Conservation (phyloP, 2,797 vertebrate genomes). For the Gobio occitaniae region DNA sequence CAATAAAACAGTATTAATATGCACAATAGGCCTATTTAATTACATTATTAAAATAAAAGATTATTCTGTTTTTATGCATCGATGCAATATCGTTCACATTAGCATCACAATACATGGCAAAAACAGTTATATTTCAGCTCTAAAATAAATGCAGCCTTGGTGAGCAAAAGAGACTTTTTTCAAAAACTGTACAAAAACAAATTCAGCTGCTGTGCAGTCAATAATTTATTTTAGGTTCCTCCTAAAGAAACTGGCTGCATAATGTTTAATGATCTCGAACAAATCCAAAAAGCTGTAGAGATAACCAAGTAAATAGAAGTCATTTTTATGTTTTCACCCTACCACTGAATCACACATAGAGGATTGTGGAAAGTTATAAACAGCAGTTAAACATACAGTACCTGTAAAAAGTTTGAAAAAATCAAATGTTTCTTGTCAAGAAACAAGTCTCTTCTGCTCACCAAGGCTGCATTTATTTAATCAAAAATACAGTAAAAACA, state of each 20-base stretch:
- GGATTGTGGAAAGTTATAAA: neutral
- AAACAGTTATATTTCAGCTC: neutral
- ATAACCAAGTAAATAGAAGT: neutral
- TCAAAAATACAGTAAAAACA: too few relatives aligned
- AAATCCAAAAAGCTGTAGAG: neutral
- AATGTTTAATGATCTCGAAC: constrained; percentile 18
- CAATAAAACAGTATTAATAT: too few relatives aligned
- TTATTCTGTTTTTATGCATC: too few relatives aligned
- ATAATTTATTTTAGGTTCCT: neutral
- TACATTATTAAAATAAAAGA: too few relatives aligned
- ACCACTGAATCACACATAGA: neutral
- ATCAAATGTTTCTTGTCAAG: too few relatives aligned
- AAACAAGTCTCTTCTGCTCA: too few relatives aligned
- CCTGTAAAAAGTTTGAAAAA: too few relatives aligned
- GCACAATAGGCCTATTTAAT: too few relatives aligned
- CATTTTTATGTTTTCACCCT: neutral
- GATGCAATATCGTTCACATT: too few relatives aligned
- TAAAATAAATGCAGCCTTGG: neutral
- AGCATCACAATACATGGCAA: too few relatives aligned
- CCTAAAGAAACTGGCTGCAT: neutral
- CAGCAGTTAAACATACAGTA: neutral
- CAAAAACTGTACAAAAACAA: neutral
- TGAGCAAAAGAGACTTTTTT: neutral
- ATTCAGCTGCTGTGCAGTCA: neutral
- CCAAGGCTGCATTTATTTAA: too few relatives aligned